A percentile compares a stretch with the other conserved stretches of the same genome.
Evolutionary conservation across 2,797 vertebrate species (phyloP).

Genomic region (Propithecus perrieri): DNA sequence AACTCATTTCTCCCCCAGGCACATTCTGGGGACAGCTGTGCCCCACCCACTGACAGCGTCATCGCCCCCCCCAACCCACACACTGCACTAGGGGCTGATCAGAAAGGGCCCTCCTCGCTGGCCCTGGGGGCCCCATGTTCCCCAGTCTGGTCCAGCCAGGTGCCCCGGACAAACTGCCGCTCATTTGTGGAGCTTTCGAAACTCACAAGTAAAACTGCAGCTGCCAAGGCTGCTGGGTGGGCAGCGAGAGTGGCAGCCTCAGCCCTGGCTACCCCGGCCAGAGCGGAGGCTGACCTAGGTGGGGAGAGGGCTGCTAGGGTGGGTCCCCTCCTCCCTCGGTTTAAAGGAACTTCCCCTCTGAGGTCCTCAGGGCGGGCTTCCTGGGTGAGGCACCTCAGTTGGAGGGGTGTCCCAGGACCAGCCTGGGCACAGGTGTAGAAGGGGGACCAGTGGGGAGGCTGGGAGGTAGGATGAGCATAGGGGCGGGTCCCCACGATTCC

Average conservation of each 20-base stretch:
- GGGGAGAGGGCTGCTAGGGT: not conserved
- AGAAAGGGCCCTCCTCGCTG: not conserved
- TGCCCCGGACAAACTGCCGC: not conserved
- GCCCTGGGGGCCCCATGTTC: accelerated
- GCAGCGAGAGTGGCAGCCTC: not conserved
- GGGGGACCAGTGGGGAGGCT: accelerated
- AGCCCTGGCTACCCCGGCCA: not conserved
- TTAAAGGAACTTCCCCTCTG: not conserved
- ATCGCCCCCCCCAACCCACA: accelerated
- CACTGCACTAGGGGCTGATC: not conserved
- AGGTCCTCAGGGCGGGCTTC: not conserved
- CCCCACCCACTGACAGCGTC: not conserved
- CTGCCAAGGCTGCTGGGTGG: not conserved
- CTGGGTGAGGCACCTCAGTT: not conserved
- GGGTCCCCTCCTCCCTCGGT: not conserved
- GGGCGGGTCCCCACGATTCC: accelerated
- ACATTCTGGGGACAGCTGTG: accelerated
- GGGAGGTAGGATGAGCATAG: no score
- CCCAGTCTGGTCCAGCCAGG: not conserved
- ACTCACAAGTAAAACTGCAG: not conserved
- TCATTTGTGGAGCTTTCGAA: not conserved
- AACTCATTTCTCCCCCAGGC: not conserved
- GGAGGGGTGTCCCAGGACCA: not conserved
- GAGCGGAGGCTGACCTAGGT: not conserved
- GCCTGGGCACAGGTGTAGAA: not conserved